Evolutionary conservation across 2,797 vertebrate species (phyloP).

Genomic region (Phalanger gymnotis): DNA sequence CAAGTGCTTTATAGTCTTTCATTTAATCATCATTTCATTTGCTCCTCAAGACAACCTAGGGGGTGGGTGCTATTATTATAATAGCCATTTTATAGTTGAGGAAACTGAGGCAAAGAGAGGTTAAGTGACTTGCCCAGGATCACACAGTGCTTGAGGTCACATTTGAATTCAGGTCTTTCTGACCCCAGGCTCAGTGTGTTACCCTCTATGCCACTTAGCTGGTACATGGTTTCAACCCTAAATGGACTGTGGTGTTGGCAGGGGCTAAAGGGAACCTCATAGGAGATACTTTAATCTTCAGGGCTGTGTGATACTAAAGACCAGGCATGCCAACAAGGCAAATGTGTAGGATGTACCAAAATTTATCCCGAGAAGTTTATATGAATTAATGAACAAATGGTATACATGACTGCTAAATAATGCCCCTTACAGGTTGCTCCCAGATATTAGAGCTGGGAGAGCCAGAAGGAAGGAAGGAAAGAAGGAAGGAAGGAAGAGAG

Average conservation of each 20-base stretch:
- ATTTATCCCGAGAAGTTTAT: neutral
- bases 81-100: neutral
- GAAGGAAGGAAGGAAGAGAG: no score
- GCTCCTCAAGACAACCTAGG: neutral
- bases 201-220: neutral
- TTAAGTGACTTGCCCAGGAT: neutral
- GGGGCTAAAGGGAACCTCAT: neutral
- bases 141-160: neutral
- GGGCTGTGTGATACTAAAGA: neutral
- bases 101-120: neutral
- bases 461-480: neutral
- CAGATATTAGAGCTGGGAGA: neutral
- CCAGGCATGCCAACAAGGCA: neutral
- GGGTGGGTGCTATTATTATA: neutral
- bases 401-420: neutral
- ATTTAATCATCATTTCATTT: neutral
- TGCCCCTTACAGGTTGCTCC: neutral
- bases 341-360: neutral
- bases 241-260: neutral
- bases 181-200: neutral
- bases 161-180: neutral
- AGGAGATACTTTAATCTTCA: neutral
- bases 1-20: neutral
- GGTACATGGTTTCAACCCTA: neutral
- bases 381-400: neutral